phyloP scores from a whole-genome alignment of 2,113 vertebrate genomes.

The Cephalopholis sonnerati region DNA sequence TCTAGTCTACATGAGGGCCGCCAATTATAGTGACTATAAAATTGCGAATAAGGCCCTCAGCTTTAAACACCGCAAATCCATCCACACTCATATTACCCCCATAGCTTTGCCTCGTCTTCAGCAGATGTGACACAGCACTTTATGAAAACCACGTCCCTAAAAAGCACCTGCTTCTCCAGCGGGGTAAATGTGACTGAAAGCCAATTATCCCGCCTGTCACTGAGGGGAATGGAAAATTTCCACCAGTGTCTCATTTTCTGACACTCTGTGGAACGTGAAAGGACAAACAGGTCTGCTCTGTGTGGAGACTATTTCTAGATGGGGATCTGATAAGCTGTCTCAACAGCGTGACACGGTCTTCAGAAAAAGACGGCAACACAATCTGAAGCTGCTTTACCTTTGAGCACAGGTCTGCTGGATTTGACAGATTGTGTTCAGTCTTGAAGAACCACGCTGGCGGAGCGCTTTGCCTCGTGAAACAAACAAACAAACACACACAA shows the following conservation, averaged over 20 bases:
- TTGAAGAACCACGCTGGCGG: neutral
- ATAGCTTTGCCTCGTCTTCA: neutral
- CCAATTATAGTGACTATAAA: neutral
- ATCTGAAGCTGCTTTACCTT: neutral
- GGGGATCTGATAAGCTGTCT: constrained; percentile 51
- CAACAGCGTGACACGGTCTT: constrained; percentile 5
- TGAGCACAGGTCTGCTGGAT: neutral
- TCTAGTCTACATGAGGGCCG: neutral
- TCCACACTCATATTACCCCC: neutral
- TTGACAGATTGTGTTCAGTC: neutral
- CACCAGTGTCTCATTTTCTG: constrained; percentile 45
- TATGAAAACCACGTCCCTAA: constrained; percentile 36
- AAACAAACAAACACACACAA: no score
- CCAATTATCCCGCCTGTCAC: constrained; percentile 72
- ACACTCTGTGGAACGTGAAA: constrained; percentile 35
- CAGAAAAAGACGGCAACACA: neutral
- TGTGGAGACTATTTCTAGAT: constrained; percentile 23
- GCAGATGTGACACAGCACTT: constrained; percentile 36
- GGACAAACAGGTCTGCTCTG: constrained; percentile 52
- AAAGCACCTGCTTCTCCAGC: constrained; percentile 43
- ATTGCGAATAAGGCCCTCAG: neutral
- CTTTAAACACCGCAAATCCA: neutral
- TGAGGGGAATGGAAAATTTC: constrained; percentile 44
- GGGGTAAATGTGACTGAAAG: constrained; percentile 63
- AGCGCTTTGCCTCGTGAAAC: neutral